Conservation (phyloP, 2,113 vertebrate species). For the Lates calcarifer region DNA sequence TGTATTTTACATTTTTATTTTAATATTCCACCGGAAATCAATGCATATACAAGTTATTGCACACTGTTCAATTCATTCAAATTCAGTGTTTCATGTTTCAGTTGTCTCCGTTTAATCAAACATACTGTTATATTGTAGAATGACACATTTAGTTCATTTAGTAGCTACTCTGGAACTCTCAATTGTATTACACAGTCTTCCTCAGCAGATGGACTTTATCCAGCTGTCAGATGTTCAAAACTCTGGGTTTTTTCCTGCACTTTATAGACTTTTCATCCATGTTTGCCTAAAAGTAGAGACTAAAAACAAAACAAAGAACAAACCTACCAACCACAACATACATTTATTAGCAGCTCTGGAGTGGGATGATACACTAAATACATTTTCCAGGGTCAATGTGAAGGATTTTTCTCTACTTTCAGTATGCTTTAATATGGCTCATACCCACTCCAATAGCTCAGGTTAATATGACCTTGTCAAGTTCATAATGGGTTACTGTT, state of each 20-base stretch:
- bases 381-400: background rate
- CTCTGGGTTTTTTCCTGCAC: background rate
- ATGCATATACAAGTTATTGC: background rate
- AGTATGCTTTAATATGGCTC: too few species aligned
- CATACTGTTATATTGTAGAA: background rate
- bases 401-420: too few species aligned
- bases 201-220: too few species aligned
- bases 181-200: too few species aligned
- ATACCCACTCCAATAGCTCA: too few species aligned
- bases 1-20: slow-evolving; percentile 12
- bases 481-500: too few species aligned
- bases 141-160: background rate
- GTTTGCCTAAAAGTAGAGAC: background rate
- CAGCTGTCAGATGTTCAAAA: background rate
- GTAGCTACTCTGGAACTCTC: background rate
- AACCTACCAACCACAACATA: background rate
- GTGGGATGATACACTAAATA: background rate
- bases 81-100: background rate
- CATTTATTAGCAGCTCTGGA: background rate
- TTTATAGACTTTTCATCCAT: background rate
- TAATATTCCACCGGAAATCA: background rate
- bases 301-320: background rate
- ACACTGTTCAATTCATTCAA: background rate
- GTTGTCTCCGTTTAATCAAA: background rate
- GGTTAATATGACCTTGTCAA: too few species aligned